Conservation (phyloP, 2,888 invertebrate genomes). For the Trilocha varians region DNA sequence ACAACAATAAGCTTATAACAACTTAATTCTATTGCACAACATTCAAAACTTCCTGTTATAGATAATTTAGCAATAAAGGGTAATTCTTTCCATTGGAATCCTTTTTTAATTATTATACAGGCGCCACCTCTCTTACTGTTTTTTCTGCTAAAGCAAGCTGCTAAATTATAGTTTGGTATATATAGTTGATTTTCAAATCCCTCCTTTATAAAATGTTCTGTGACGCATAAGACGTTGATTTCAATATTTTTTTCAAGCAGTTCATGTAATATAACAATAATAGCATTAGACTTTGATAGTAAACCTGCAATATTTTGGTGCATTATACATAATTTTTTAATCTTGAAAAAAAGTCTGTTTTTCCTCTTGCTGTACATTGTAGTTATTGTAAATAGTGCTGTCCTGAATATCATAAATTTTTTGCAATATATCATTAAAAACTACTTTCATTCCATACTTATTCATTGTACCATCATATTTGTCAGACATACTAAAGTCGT, state of each 20-base stretch:
- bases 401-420: no score
- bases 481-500: background rate
- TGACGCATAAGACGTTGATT: no score
- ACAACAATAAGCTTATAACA: slow-evolving; percentile 4
- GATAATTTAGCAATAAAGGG: slow-evolving; percentile 1
- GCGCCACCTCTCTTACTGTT: slow-evolving; percentile 6
- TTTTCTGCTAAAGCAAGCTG: slow-evolving; percentile 2
- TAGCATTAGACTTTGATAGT: no score
- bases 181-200: slow-evolving; percentile 1
- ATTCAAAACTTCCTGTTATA: slow-evolving; percentile 2
- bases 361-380: no score
- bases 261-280: no score
- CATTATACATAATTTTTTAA: no score
- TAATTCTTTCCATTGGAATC: slow-evolving; percentile 1
- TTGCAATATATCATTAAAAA: background rate
- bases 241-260: no score
- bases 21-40: slow-evolving; percentile 6
- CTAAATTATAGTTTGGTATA: slow-evolving; percentile 2
- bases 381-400: no score
- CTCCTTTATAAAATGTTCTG: background rate
- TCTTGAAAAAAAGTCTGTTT: no score
- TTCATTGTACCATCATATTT: background rate
- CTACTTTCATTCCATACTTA: background rate
- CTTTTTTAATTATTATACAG: slow-evolving; percentile 4
- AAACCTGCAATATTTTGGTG: no score